Base-by-base conservation (phyloP, 1,140 invertebrate genomes). In the Armadillidium nasatum region DNA sequence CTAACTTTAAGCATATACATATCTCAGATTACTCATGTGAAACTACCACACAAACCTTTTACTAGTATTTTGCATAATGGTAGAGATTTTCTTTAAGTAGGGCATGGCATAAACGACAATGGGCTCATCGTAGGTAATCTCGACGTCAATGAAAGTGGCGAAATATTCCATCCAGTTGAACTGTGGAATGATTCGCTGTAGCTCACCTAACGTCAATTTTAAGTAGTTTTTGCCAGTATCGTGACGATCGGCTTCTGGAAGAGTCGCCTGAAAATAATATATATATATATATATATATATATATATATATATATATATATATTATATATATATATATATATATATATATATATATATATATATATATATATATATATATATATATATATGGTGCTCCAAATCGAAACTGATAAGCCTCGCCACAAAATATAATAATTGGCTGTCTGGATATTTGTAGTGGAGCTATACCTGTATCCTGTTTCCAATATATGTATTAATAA, bases 101-200 rank as follows among this genome's bases (percentile, higher is more conserved):
- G 89, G 87, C 85, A 93, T 88, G 0, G 92, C 91, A 83, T 95
- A 95, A 23, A 89, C 88, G 1, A 95, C 93, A 3, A 95, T 86
- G 0, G 89, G 88, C 81, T 95, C 93, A 7, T 90, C 84, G 0
- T 89, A 87, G 0, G 87, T 87, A 10, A 95, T 87, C 0, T 88
- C 86, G 0, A 87, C 85, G 0, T 87, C 87, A 4, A 94, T 83
- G 75, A 93, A 90, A 10, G 89, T 87, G 71, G 88, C 86, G 9
- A 96, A 85, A 85, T 93, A 95, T 76, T 87, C 85, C 9, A 88
- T 85, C 93, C 94, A 96, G 73, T 93, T 88, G 66, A 95, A 86
- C 85, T 92, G 87, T 0, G 92, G 91, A 13, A 93, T 90, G 78
- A 89, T 84, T 9, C 78, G 74, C 82, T 91, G 88, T 66, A 94